phyloP scores from a whole-genome alignment of 2,113 vertebrate genomes.

The Oreotrochilus melanogaster region DNA sequence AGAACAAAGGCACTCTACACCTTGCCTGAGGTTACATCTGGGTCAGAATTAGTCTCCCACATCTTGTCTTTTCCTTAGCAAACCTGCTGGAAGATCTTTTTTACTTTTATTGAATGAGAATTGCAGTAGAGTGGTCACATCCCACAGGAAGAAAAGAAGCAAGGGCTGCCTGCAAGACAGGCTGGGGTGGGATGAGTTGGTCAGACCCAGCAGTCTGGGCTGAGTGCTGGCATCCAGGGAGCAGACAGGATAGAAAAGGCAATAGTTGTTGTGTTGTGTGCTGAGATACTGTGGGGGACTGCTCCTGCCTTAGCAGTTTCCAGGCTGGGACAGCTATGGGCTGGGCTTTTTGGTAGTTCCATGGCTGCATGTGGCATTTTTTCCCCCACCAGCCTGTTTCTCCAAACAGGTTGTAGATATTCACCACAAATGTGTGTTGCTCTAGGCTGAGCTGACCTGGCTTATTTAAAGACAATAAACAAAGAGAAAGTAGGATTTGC shows the following conservation, averaged over 20 bases:
- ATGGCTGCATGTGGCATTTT: accelerated
- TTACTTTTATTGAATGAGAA: not conserved
- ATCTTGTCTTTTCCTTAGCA: accelerated
- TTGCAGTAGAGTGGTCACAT: not conserved
- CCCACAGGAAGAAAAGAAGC: not conserved
- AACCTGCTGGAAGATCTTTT: not conserved
- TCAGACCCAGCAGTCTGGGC: not conserved
- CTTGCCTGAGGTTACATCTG: not conserved
- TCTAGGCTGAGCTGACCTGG: not conserved
- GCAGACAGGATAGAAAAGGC: not conserved
- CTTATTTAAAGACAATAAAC: not conserved
- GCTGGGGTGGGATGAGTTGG: not conserved
- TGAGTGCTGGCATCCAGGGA: not conserved
- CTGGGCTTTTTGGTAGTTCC: not conserved
- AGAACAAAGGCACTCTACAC: not conserved
- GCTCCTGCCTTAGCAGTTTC: not conserved
- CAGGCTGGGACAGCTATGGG: accelerated
- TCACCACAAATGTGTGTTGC: not conserved
- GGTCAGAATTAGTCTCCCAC: not conserved
- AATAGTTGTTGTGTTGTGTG: not conserved
- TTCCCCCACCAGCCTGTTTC: not conserved
- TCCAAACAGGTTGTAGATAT: not conserved
- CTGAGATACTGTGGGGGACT: not conserved
- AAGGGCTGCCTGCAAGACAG: not conserved
- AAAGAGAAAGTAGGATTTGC: not conserved